Evolutionary conservation across 2,888 invertebrate species (phyloP), one percentile per base, ranked within the genome.

Genomic region (Gortyna flavago): DNA sequence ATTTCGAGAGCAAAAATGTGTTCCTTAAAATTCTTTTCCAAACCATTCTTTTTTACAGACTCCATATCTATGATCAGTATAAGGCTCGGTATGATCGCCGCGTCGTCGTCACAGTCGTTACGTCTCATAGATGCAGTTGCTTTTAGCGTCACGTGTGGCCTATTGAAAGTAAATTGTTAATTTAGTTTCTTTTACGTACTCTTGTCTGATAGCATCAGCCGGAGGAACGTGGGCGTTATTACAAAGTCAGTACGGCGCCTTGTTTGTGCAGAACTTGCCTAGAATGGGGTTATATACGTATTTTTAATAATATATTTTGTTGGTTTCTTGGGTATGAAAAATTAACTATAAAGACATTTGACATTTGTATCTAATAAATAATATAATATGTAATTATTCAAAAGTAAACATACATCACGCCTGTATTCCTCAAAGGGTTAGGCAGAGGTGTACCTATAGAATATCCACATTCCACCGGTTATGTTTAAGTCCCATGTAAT

Each of bases 81-180:
- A 59, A 51, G 48, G 59, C 54, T 32, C 38, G 29, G 51, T 54
- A 54, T 80, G 57, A 76, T 65, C 64, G 44, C 5, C 38, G 54
- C 66, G 59, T 59, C 68, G 48, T 51, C 67, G 51, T 35, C 65
- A 21, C 83, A 35, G 38, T 29, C 70, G 29, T 81, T 59, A 59
- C 67, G 76, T 32, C 66, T 77, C 81, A 72, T 67, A 68, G 76
- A 72, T 62, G 69, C 76, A 89, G 77, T 91, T 88, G 87, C 77
- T 80, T 88, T 89, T 90, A 92, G 90, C 85, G 81, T 84, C 86
- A 83, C 77, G 85, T 72, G 74, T 77, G 81, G 83, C 79, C 85
- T 87, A 90, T 91, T 90, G 91, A 89, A 91, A 90, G 88, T 88
- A 87, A 89, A 90, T 89, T 85, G 87, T 87, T 91, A 85, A 89